A percentile compares a stretch with the other conserved stretches of the same genome.
Conservation (phyloP, 2,113 vertebrate genomes). For the Cricetomys ansorgei region DNA sequence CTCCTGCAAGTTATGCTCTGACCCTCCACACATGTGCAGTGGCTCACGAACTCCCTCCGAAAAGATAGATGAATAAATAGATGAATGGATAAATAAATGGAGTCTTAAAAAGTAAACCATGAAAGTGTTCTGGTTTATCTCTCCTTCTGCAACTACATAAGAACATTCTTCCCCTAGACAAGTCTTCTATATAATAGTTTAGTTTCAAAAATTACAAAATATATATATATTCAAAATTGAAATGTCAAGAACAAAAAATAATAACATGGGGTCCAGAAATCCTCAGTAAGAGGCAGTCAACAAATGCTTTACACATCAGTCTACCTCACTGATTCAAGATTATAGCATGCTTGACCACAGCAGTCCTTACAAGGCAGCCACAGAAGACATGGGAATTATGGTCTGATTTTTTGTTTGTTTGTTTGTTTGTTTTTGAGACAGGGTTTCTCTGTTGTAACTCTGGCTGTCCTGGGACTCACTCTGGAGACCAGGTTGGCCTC, state of each 20-base stretch:
- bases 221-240: constrained; percentile 56
- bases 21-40: not conserved
- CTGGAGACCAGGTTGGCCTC: too few relatives aligned
- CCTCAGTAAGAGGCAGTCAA: not conserved
- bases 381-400: not conserved
- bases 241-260: constrained; percentile 50
- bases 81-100: too few relatives aligned
- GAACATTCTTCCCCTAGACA: not conserved
- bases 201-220: constrained; percentile 51
- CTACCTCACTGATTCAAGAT: not conserved
- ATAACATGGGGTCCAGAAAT: not conserved
- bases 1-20: not conserved
- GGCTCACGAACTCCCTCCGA: not conserved
- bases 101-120: not conserved
- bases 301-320: not conserved
- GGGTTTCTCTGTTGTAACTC: too few relatives aligned
- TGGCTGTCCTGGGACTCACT: too few relatives aligned
- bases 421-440: too few relatives aligned
- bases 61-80: not conserved
- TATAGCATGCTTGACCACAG: not conserved
- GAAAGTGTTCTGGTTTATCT: not conserved
- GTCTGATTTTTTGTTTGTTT: too few relatives aligned
- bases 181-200: not conserved
- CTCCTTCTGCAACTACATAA: constrained; percentile 39
- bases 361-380: not conserved